Conservation (phyloP, 2,113 vertebrate genomes). For the Tinamus guttatus region DNA sequence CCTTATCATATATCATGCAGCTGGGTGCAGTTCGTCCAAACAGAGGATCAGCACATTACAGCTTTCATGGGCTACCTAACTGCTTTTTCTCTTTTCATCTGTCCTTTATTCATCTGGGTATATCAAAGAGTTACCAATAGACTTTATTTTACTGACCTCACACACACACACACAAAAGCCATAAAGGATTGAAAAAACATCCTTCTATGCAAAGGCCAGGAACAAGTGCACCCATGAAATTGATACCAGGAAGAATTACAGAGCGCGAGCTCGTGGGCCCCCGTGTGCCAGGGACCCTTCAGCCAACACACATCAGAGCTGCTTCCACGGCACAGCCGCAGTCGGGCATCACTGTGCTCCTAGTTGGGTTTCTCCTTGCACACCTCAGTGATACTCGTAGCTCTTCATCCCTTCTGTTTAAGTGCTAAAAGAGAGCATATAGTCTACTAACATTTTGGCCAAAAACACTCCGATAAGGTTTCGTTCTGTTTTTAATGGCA, state of each 20-base stretch:
- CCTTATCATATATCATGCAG: conserved; percentile 19
- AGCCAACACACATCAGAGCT: not conserved
- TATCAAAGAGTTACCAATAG: conserved; percentile 2
- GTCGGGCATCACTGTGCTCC: not conserved
- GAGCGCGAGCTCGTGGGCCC: not conserved
- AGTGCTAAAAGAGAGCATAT: not conserved
- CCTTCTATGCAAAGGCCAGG: not conserved
- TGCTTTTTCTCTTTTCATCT: not conserved
- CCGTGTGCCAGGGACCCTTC: not conserved
- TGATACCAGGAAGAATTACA: not conserved
- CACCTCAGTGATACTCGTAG: not conserved
- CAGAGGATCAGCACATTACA: not conserved
- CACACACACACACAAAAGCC: not conserved
- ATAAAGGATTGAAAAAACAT: not conserved
- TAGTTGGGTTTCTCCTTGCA: not conserved
- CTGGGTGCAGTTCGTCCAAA: conserved; percentile 49
- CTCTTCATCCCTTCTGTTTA: not conserved
- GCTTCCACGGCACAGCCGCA: not conserved
- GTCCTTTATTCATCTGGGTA: not conserved
- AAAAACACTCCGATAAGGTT: not conserved
- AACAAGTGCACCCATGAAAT: not conserved
- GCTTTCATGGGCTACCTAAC: not conserved
- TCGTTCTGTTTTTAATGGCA: not conserved
- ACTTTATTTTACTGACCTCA: not conserved
- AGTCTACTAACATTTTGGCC: not conserved